phyloP scores from a whole-genome alignment of 2,888 invertebrate genomes.

The Drosophila fungiperda region DNA sequence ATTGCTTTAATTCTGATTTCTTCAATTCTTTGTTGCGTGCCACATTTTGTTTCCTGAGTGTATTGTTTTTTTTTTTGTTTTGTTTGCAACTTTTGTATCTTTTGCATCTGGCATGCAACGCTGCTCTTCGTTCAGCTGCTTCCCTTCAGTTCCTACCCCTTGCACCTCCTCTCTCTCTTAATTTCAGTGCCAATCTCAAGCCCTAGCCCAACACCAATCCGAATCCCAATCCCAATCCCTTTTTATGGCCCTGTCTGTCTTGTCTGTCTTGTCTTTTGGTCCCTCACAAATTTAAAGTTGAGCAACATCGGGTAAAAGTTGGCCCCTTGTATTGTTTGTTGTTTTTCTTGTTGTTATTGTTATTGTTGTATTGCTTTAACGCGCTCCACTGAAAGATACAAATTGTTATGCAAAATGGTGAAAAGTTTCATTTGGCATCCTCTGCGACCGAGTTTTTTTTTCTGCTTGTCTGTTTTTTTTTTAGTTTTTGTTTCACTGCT shows the following conservation, averaged over 20 bases:
- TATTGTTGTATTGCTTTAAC: constrained; percentile 68
- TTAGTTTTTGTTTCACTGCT: constrained; percentile 24
- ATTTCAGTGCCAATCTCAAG: constrained; percentile 36
- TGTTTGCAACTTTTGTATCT: constrained; percentile 13
- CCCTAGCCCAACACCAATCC: constrained; percentile 49
- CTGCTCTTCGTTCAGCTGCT: constrained; percentile 20
- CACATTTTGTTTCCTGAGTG: neutral
- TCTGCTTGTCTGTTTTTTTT: neutral
- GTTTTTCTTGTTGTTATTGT: constrained; percentile 15
- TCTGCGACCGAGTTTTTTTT: constrained; percentile 60
- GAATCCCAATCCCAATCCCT: constrained; percentile 46
- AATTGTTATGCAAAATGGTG: constrained; percentile 82
- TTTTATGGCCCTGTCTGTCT: constrained; percentile 48
- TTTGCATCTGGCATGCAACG: constrained; percentile 58
- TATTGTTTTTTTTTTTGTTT: neutral
- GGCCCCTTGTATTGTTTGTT: constrained; percentile 56
- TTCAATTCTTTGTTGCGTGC: neutral
- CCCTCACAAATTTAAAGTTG: constrained; percentile 65
- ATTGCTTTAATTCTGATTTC: neutral
- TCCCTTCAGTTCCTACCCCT: neutral
- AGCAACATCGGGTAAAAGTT: constrained; percentile 79
- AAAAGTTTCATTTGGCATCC: constrained; percentile 77
- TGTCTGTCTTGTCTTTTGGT: constrained; percentile 18
- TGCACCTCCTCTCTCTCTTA: neutral
- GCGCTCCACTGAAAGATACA: constrained; percentile 80